phyloP scores from a whole-genome alignment of 1,140 invertebrate species.

The Asobara japonica region DNA sequence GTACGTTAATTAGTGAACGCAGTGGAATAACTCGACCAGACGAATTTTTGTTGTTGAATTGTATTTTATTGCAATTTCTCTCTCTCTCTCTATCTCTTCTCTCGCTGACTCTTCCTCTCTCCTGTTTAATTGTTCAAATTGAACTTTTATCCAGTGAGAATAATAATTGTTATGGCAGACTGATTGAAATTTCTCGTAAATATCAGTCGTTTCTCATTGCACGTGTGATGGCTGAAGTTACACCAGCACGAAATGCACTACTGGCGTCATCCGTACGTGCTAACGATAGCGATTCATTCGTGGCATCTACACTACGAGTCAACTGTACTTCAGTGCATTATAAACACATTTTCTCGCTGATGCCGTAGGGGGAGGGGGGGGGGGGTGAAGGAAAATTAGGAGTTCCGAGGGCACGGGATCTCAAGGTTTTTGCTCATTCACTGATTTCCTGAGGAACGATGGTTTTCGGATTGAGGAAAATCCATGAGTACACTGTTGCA shows the following conservation, averaged over 20 bases:
- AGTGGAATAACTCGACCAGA: too few relatives aligned
- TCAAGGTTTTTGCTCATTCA: background rate
- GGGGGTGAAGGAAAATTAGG: background rate
- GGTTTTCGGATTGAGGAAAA: background rate
- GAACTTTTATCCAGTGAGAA: constrained; percentile 21
- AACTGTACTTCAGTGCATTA: background rate
- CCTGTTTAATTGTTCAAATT: too few relatives aligned
- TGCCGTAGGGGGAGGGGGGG: too few relatives aligned
- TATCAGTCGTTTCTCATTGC: background rate
- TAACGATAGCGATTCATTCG: constrained; percentile 16
- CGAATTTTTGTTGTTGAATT: too few relatives aligned
- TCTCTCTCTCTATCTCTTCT: too few relatives aligned
- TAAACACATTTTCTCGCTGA: background rate
- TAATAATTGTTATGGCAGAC: background rate
- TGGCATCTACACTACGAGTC: background rate
- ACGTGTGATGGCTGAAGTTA: background rate
- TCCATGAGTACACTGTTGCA: constrained; percentile 1
- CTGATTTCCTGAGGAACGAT: background rate
- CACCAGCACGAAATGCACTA: background rate
- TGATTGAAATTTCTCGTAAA: constrained; percentile 18
- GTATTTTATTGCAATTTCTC: too few relatives aligned
- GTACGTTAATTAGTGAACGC: background rate
- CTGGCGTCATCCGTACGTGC: constrained; percentile 29
- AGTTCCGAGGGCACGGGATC: background rate
- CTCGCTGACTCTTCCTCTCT: too few relatives aligned